These are phyloP conservation scores for Leptinotarsa defecta DNA, from an alignment of 1,140 invertebrate genomes.

Conservation along the genomic window DNA sequence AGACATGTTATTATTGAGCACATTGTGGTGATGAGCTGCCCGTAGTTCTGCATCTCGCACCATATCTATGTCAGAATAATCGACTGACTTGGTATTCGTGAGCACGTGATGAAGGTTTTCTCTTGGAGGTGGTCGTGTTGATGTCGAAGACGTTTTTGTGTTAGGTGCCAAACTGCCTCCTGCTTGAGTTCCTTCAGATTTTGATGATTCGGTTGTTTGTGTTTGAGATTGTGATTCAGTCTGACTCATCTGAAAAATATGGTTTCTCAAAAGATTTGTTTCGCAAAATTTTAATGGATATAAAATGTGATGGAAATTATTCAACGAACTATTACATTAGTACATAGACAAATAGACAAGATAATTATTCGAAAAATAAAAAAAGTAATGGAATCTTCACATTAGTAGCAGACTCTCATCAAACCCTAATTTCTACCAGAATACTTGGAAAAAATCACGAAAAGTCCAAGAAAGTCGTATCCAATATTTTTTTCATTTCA, in stretches of 20 bases:
- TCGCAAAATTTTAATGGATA: no score
- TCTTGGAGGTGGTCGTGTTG: constrained; percentile 62
- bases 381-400: no score
- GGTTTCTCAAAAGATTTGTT: no score
- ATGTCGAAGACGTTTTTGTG: constrained; percentile 64
- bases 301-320: no score
- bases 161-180: constrained; percentile 68
- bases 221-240: constrained; percentile 57
- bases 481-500: no score
- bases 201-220: constrained; percentile 61
- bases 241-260: constrained; percentile 43
- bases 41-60: constrained; percentile 66
- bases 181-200: constrained; percentile 81
- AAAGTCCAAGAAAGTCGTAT: no score
- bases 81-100: constrained; percentile 69
- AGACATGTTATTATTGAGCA: constrained; percentile 68
- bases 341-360: no score
- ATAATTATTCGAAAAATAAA: no score
- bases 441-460: no score
- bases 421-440: no score
- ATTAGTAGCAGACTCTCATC: no score
- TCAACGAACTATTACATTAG: no score
- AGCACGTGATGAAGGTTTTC: constrained; percentile 67
- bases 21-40: constrained; percentile 64
- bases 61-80: constrained; percentile 76